Evolutionary conservation across 2,888 invertebrate genomes (phyloP).

Genomic region (Apotomis turbidana): DNA sequence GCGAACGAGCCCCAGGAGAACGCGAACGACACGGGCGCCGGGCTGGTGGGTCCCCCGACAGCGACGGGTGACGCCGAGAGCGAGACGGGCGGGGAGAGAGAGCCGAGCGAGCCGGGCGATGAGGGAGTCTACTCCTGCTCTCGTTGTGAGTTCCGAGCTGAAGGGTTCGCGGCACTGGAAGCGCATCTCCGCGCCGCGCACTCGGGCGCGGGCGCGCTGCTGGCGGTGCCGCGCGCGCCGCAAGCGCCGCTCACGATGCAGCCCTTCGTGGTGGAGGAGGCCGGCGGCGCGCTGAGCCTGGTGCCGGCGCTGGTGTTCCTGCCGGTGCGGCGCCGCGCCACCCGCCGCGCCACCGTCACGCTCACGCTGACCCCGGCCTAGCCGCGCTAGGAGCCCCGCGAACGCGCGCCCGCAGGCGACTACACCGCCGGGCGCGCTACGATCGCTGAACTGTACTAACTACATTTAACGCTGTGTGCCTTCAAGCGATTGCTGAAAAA

Average conservation of each 20-base stretch:
- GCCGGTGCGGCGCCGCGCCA: slow-evolving; percentile 94
- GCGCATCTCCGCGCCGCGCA: slow-evolving; percentile 78
- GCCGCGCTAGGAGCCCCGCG: slow-evolving; percentile 49
- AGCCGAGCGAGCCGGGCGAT: slow-evolving; percentile 55
- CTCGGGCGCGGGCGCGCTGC: slow-evolving; percentile 80
- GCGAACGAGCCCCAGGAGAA: slow-evolving; percentile 60
- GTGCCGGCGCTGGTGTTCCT: slow-evolving; percentile 96
- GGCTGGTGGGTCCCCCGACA: slow-evolving; percentile 46
- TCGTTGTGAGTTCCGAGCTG: slow-evolving; percentile 77
- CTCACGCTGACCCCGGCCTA: slow-evolving; percentile 97
- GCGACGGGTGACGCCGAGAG: slow-evolving; percentile 47
- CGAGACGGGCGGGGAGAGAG: slow-evolving; percentile 72
- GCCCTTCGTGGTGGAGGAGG: slow-evolving; percentile 92
- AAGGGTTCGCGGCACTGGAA: slow-evolving; percentile 76
- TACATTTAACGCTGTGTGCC: slow-evolving; percentile 91
- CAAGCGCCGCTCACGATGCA: slow-evolving; percentile 92
- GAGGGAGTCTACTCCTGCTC: slow-evolving; percentile 76
- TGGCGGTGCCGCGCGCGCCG: slow-evolving; percentile 86
- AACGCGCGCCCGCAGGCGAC: slow-evolving; percentile 61
- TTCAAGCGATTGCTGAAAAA: slow-evolving; percentile 90
- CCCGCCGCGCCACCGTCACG: slow-evolving; percentile 93
- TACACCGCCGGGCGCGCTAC: slow-evolving; percentile 68
- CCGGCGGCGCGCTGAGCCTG: slow-evolving; percentile 86
- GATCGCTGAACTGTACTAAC: slow-evolving; percentile 81
- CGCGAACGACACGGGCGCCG: slow-evolving; percentile 53